Percentiles rank a stretch among this genome's conserved stretches.
phyloP scores from a whole-genome alignment of 1,140 invertebrate species.

The Amphibalanus amphitrite region DNA sequence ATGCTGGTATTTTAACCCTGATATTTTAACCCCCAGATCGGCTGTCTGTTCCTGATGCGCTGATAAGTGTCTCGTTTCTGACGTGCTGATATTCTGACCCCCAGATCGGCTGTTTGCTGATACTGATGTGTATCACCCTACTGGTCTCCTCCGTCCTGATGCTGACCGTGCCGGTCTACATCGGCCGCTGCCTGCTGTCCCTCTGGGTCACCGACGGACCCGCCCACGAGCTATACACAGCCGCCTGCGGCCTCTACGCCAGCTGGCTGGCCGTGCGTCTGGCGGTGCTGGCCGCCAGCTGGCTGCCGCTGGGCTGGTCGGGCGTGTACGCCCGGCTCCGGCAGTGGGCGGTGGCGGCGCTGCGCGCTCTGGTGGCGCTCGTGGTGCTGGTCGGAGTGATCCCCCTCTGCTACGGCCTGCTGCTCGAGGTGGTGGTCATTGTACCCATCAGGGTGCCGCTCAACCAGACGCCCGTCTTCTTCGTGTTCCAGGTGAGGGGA shows the following conservation, averaged over 20 bases:
- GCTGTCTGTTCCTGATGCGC: too few relatives aligned
- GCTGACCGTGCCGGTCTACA: constrained; percentile 74
- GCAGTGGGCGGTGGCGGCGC: constrained; percentile 22
- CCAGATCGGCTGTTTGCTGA: constrained; percentile 46
- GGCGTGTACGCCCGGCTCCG: constrained; percentile 15
- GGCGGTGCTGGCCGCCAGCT: constrained; percentile 56
- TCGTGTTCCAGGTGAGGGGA: constrained; percentile 44
- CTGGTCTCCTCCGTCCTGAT: constrained; percentile 61
- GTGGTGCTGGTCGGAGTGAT: constrained; percentile 68
- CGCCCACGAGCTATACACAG: constrained; percentile 90
- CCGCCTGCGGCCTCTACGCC: constrained; percentile 80
- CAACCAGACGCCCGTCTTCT: constrained; percentile 83
- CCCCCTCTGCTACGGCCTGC: constrained; percentile 75
- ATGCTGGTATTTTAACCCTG: too few relatives aligned
- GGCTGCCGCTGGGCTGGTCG: constrained; percentile 69
- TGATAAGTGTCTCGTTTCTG: too few relatives aligned
- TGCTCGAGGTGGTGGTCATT: constrained; percentile 79
- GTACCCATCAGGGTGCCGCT: constrained; percentile 82
- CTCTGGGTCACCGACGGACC: constrained; percentile 18
- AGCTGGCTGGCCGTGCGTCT: constrained; percentile 73
- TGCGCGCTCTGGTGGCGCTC: constrained; percentile 43
- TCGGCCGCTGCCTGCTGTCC: constrained; percentile 67
- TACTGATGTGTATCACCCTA: constrained; percentile 65
- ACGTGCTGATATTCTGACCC: too few relatives aligned
- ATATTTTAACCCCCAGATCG: too few relatives aligned